Evolutionary conservation across 2,797 vertebrate species (phyloP).

Genomic region (Melanotaenia boesemani): DNA sequence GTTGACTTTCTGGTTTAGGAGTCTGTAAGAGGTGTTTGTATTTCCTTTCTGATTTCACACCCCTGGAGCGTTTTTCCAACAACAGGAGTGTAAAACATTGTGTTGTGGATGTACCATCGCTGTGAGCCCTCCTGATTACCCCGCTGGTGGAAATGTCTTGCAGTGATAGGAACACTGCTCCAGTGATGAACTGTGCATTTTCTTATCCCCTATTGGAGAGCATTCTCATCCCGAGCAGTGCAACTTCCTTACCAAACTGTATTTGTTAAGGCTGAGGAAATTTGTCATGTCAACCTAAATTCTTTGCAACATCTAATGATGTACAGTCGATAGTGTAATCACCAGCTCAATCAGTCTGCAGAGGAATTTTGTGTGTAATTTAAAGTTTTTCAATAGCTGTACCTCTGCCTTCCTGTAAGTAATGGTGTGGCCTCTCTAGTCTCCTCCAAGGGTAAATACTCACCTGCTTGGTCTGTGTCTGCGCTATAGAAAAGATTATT

Average conservation of each 20-base stretch:
- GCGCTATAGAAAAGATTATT: neutral
- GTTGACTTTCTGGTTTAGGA: too few relatives aligned
- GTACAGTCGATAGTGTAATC: too few relatives aligned
- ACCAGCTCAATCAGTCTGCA: too few relatives aligned
- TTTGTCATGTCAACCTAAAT: too few relatives aligned
- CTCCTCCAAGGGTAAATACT: neutral
- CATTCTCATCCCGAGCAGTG: neutral
- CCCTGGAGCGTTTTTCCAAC: neutral
- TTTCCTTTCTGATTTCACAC: neutral
- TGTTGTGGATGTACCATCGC: neutral
- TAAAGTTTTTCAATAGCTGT: neutral
- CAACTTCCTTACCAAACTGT: too few relatives aligned
- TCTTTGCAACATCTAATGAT: too few relatives aligned
- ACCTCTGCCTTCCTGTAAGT: neutral
- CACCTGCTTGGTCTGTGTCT: neutral
- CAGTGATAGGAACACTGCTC: neutral
- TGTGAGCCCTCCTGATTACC: constrained; percentile 12
- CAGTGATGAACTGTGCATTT: neutral
- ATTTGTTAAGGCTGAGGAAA: too few relatives aligned
- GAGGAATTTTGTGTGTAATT: neutral
- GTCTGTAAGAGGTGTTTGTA: neutral
- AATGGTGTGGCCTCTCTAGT: neutral
- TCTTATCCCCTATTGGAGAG: neutral
- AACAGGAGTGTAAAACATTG: neutral
- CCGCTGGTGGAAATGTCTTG: neutral